Evolutionary conservation across 2,888 invertebrate genomes (phyloP), one percentile per base, ranked within the genome.

Genomic region (Bellardia bayeri): DNA sequence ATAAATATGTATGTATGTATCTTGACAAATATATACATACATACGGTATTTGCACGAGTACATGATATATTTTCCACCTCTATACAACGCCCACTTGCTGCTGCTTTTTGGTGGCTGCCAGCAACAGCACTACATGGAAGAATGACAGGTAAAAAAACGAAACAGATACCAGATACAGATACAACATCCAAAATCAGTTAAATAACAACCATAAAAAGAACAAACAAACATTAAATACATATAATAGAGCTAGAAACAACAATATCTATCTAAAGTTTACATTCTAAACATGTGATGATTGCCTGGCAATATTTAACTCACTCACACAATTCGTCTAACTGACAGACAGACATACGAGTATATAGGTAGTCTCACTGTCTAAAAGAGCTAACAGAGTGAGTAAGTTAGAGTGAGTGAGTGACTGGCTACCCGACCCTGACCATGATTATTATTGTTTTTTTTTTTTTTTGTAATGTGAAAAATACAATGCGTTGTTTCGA

Each of bases 391-490:
- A 30, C 11, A 54, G 33, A 11, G 13, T 69, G 42, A 66, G 13
- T 30, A 13, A 37, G 1, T 56, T 0, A 11, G 16, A n/a, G 16
- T 54, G 54, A 54, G 23, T 51, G 42, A 69, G 30, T 79, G 58
- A 58, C 33, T 58, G 49, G 30, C n/a, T 37, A 76, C 11, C 45
- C 42, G 74, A 79, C 84, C 84, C 79, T 84, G 79, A 74, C 84
- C 78, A 74, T 84, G 72, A 79, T 16, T 68, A 61, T 51, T 68
- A 4, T 37, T 72, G 23, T 23, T 23, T 37, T 72, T 74, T 68
- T 23, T 23, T 37, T 72, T 74, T 68, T 83, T 58, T 72, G 16
- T 58, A 49, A 71, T 58, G 49, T 69, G 37, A 49, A 49, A 79
- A 37, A 11, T 16, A 51, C 3, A 58, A 58, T 58, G 14, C 30